Evolutionary conservation across 1,140 invertebrate genomes (phyloP), one percentile per base, ranked within the genome.

Genomic region (Musca domestica): DNA sequence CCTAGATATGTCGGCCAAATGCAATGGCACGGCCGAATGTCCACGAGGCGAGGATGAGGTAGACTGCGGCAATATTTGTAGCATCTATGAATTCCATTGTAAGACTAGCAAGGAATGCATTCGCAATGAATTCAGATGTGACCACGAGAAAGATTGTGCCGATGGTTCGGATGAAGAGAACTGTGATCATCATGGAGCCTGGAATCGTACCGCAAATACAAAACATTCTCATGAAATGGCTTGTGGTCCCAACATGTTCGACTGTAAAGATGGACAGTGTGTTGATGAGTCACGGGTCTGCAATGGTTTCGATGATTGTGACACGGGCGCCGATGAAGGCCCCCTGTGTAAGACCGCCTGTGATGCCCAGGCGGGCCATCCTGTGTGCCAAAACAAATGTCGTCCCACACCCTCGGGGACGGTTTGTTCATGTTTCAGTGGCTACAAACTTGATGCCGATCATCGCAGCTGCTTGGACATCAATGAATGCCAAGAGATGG

Each of bases 391-490:
- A 69, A 84, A 86, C 73, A 77, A 81, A 49, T 86, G 85, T 65
- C 71, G 68, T 2, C 78, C 84, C 3, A 74, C 75, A 3, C 76
- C 81, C 3, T 76, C 81, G 17, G 78, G 80, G 1, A 82, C 81
- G 1, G 76, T 83, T 2, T 98, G 96, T 78, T 86, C 86, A 17
- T 96, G 96, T 81, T 84, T 85, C 15, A 81, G 88, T 1, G 93
- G 91, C 1, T 98, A 92, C 76, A 83, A 87, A 1, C 82, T 94
- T 19, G 72, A 73, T 12, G 30, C 74, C 1, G 85, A 88, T 66
- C 76, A 76, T 1, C 78, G 77, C 41, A 76, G 83, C 7, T 90
- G 87, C 69, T 63, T 77, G 64, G 92, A 93, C 81, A 83, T 88
- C 4, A 86, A 94, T 78, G 91, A 93, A 80, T 95, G 93, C 76